These are phyloP conservation scores for Furcifer pardalis DNA, from an alignment of 2,797 vertebrate genomes.

Conservation along the genomic window DNA sequence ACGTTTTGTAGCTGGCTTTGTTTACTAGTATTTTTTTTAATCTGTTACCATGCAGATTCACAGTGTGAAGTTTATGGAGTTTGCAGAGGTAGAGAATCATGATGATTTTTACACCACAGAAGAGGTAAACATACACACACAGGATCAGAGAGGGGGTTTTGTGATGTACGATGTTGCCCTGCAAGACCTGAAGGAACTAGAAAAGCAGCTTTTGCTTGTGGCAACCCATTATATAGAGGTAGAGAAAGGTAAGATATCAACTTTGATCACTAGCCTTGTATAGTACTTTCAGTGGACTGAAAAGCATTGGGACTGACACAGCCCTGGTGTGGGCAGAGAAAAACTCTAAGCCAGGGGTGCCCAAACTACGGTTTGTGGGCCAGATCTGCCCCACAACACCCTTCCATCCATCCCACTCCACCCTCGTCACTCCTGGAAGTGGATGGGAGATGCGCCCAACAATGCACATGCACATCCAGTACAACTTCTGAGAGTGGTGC, in stretches of 20 bases:
- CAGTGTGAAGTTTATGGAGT: slow-evolving; percentile 78
- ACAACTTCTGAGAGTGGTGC: no score
- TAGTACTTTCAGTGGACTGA: background rate
- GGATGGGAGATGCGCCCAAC: no score
- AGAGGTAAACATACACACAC: slow-evolving; percentile 70
- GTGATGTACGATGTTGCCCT: slow-evolving; percentile 76
- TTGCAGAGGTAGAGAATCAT: slow-evolving; percentile 79
- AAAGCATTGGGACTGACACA: background rate
- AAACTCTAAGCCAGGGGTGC: background rate
- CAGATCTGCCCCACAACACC: no score
- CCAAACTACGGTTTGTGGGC: no score
- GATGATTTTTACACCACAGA: slow-evolving; percentile 75
- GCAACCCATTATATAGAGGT: slow-evolving; percentile 75
- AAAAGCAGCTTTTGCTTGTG: slow-evolving; percentile 75
- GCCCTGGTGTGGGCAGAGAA: background rate
- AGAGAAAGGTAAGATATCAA: slow-evolving; percentile 57
- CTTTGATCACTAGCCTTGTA: background rate
- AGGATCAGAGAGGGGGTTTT: slow-evolving; percentile 74
- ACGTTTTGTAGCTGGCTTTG: slow-evolving; percentile 7
- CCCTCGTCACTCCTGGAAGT: no score
- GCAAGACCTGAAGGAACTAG: slow-evolving; percentile 74
- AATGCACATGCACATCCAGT: no score
- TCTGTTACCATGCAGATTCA: slow-evolving; percentile 65
- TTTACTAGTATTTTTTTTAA: slow-evolving; percentile 16
- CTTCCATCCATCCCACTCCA: no score